Percentiles rank a stretch among this genome's conserved stretches.
These are phyloP conservation scores for Chrysogorgia sp. DNA, from an alignment of 92 coral and sea anemone genomes.

Conservation along the genomic window DNA sequence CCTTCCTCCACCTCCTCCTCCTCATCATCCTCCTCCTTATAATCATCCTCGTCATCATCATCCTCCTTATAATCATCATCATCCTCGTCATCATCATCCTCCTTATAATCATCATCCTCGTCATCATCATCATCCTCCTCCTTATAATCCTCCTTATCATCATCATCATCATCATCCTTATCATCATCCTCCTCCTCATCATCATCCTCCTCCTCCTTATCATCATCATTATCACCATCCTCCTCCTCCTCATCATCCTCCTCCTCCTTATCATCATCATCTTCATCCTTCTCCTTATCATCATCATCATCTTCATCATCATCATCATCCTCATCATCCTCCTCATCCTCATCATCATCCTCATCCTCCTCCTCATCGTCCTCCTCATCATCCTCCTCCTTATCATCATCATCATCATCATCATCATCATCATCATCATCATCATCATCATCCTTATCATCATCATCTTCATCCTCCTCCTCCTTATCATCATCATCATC, in stretches of 20 bases:
- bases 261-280: not conserved
- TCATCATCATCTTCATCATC: constrained; percentile 19
- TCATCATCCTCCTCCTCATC: constrained; percentile 7
- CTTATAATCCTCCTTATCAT: not conserved
- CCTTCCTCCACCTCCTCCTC: not conserved
- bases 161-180: constrained; percentile 7
- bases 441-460: not conserved
- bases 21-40: not conserved
- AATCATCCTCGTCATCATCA: not conserved
- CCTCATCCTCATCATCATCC: constrained; percentile 5
- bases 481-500: not conserved
- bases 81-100: not conserved
- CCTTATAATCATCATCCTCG: not conserved
- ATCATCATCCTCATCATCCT: constrained; percentile 12
- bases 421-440: not conserved
- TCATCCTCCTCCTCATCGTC: not conserved
- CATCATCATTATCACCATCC: constrained; percentile 8
- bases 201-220: not conserved
- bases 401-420: constrained; percentile 25
- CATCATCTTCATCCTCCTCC: constrained; percentile 18
- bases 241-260: not conserved
- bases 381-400: not conserved
- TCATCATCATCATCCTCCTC: not conserved
- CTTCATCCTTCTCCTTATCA: not conserved
- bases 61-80: not conserved